phyloP scores from a whole-genome alignment of 2,797 vertebrate species.

The Dallia pectoralis region DNA sequence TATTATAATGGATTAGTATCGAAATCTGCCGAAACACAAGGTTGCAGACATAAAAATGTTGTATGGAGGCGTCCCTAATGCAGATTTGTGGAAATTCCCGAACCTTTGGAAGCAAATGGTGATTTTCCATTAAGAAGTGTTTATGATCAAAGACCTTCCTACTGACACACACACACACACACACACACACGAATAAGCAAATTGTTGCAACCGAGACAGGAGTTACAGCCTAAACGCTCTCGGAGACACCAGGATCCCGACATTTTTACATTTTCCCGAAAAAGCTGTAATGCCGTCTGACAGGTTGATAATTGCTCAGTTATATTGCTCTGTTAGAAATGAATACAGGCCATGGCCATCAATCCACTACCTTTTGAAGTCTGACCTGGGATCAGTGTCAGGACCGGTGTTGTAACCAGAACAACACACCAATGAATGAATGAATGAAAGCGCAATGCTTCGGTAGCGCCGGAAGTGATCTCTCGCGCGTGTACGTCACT shows the following conservation, averaged over 20 bases:
- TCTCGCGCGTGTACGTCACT: too few relatives aligned
- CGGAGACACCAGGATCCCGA: slow-evolving; percentile 35
- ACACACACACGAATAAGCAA: slow-evolving; percentile 29
- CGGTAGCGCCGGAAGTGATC: too few relatives aligned
- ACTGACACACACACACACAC: slow-evolving; percentile 11
- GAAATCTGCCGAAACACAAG: too few relatives aligned
- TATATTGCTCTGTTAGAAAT: slow-evolving; percentile 2
- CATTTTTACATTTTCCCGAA: slow-evolving; percentile 31
- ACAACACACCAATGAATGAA: too few relatives aligned
- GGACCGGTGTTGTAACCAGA: too few relatives aligned
- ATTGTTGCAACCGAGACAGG: slow-evolving; percentile 23
- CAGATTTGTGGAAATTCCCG: slow-evolving; percentile 33
- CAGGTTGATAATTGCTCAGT: slow-evolving; percentile 39
- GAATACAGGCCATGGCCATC: too few relatives aligned
- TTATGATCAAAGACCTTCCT: slow-evolving; percentile 22
- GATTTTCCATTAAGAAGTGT: slow-evolving; percentile 36
- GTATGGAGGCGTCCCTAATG: too few relatives aligned
- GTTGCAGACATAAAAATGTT: too few relatives aligned
- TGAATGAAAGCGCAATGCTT: too few relatives aligned
- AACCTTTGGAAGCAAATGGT: slow-evolving; percentile 39
- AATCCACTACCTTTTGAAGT: too few relatives aligned
- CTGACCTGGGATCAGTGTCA: too few relatives aligned
- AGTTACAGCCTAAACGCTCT: slow-evolving; percentile 25
- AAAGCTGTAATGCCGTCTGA: slow-evolving; percentile 43
- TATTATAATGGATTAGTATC: too few relatives aligned